Base-by-base conservation (phyloP, 2,888 invertebrate species). In the Camptogramma bilineatum region DNA sequence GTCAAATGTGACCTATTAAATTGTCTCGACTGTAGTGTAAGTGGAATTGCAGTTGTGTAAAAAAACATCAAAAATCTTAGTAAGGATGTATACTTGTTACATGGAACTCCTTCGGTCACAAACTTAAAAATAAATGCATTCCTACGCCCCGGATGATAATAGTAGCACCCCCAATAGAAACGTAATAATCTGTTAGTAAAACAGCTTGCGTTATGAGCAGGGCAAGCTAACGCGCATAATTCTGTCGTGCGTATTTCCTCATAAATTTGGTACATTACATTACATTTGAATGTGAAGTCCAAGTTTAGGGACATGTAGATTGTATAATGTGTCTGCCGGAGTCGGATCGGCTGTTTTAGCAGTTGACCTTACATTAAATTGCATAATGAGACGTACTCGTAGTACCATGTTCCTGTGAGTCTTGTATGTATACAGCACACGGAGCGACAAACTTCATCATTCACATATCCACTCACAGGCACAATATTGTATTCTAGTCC, bases 341-440 rank as follows among this genome's bases (percentile, higher is more conserved):
- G 42, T 16, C 42, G 16, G 42, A 16, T 42, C 4, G 10, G n/a
- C n/a, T 42, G 39, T 52, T 52, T 48, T 42, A 46, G 46, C 19
- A 16, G 53, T 31, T 52, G 42, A 24, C 56, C 18, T 58, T 57
- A 21, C 4, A 31, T 44, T 19, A 51, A 24, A 42, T 66, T 67
- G 7, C 44, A 24, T 34, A 44, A 44, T 44, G 31, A 46, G 16
- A 18, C 39, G 8, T 28, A 5, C 28, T 28, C 4, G 5, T 52
- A 52, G 52, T 17, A 39, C 39, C 18, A 52, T 13, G 52, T 39
- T 39, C 24, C 47, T 19, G 7, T 10, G 50, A 17, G 21, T 24
- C 39, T 39, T 13, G 39, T 39, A n/a, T 39, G 7, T 8, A 2
- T 34, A 34, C 34, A 21, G 21, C 4, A 1, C n/a, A n/a, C n/a